Evolutionary conservation across 2,888 invertebrate genomes (phyloP), one percentile per base, ranked within the genome.

Genomic region (Drosophila colorata): DNA sequence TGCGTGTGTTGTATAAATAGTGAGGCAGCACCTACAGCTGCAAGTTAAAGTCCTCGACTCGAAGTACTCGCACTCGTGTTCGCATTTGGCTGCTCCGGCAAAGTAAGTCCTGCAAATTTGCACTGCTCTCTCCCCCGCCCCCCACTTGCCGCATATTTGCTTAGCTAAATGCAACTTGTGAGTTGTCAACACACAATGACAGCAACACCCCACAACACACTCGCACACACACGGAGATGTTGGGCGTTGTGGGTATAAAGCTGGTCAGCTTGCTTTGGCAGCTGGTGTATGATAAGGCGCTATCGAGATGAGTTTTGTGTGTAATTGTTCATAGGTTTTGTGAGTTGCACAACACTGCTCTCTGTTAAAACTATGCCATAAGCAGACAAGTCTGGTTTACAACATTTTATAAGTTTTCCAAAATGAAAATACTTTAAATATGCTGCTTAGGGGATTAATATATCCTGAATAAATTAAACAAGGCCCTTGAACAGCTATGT

Each of bases 81-180:
- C 40, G 40, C 20, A 55, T 55, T 55, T 55, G 63, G 13, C 48
- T 49, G 49, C 28, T 61, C 28, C 8, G 28, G 28, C 28, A 28
- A 28, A 28, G 28, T 8, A 28, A 28, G 28, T 28, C 47, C 58
- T 65, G 69, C 66, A 78, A 78, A 87, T 76, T 85, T 69, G 68
- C 78, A 74, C 73, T 59, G 43, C 20, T 46, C 37, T n/a, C 16
- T n/a, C 8, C 8, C 25, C 25, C 9, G 25, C 35, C 33, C 7
- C 9, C 11, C 33, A 49, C 46, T 58, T 49, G 68, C 48, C 37
- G 55, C 82, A 69, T 83, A 83, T 83, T 83, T 83, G 88, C 83
- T 82, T 83, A 80, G 87, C 88, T 88, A 88, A 88, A 88, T 83
- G 87, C 86, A 88, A 86, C 83, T 88, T 83, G 79, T 83, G 83